Conservation (phyloP, 2,888 invertebrate genomes). For the Orgyia antiqua region DNA sequence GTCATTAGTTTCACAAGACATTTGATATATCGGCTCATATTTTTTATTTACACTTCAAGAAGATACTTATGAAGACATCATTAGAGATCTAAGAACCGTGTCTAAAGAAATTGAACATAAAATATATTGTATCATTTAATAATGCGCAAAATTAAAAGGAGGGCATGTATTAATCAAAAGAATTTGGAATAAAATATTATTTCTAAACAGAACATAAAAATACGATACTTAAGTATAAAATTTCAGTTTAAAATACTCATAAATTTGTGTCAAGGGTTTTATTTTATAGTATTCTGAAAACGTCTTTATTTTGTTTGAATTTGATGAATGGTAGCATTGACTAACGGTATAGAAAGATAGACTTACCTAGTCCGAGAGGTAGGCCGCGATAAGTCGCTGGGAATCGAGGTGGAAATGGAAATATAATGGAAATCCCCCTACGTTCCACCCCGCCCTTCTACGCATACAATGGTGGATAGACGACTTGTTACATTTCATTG, state of each 20-base stretch:
- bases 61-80: constrained; percentile 18
- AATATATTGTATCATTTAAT: background rate
- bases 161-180: background rate
- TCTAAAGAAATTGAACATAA: background rate
- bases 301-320: constrained; percentile 34
- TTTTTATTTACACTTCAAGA: constrained; percentile 23
- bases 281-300: no score
- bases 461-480: constrained; percentile 72
- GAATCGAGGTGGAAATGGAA: constrained; percentile 78
- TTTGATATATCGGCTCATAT: constrained; percentile 24
- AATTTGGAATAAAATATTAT: no score
- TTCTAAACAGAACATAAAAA: no score
- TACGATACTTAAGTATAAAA: no score
- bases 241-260: no score
- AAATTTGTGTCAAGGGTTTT: no score
- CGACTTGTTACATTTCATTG: constrained; percentile 79
- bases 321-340: constrained; percentile 56
- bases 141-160: background rate
- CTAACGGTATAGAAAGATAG: constrained; percentile 75
- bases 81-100: constrained; percentile 5
- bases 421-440: constrained; percentile 70
- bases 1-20: constrained; percentile 28
- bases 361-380: constrained; percentile 71
- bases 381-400: constrained; percentile 71
- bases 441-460: constrained; percentile 31